Percentiles rank a stretch among this genome's conserved stretches.
phyloP scores from a whole-genome alignment of 2,113 vertebrate species.

The Rhinolophus ferrumequinum region DNA sequence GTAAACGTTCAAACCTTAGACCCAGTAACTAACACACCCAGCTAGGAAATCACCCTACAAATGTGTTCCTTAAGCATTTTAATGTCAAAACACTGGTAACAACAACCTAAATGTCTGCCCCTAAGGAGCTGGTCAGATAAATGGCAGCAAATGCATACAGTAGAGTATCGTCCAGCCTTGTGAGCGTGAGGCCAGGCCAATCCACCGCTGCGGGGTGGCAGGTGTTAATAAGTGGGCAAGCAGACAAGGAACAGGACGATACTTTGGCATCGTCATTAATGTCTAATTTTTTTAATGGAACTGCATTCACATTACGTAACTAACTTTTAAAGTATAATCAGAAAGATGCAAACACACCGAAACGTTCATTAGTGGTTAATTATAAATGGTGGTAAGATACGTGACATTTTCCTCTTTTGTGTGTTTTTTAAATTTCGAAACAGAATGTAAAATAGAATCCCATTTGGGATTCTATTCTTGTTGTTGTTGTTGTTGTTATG shows the following conservation, averaged over 20 bases:
- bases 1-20: background rate
- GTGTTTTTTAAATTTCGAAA: background rate
- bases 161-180: fast-evolving
- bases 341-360: background rate
- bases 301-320: background rate
- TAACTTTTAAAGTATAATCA: background rate
- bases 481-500: background rate
- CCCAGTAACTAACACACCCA: background rate
- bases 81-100: background rate
- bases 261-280: background rate
- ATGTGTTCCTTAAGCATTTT: background rate
- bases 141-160: fast-evolving
- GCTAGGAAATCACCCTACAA: background rate
- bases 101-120: background rate
- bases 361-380: background rate
- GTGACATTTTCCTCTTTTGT: background rate
- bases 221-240: fast-evolving
- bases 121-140: background rate
- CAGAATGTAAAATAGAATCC: background rate
- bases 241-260: background rate
- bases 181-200: fast-evolving
- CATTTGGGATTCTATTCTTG: background rate
- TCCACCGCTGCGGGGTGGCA: fast-evolving
- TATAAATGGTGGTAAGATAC: background rate
- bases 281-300: background rate